These are phyloP conservation scores for Nesidiocoris tenuis DNA, from an alignment of 2,888 invertebrate genomes.

Conservation along the genomic window DNA sequence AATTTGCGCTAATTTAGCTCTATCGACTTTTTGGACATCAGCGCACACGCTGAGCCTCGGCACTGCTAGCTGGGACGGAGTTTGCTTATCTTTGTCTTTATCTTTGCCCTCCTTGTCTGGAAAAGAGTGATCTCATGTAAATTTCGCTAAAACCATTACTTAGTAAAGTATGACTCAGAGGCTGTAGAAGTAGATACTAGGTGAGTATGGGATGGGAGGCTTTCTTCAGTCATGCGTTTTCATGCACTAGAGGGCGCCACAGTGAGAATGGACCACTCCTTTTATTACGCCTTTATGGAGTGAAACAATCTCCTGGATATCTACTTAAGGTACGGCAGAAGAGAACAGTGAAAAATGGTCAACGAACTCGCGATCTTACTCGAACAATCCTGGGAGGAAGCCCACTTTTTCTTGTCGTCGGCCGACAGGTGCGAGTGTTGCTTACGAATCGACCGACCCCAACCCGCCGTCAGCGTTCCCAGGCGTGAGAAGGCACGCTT, in stretches of 20 bases:
- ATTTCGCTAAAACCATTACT: no score
- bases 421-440: conserved; percentile 77
- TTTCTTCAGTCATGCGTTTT: no score
- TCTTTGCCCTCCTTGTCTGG: conserved; percentile 78
- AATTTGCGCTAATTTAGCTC: conserved; percentile 86
- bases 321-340: no score
- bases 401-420: conserved; percentile 89
- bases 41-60: conserved; percentile 89
- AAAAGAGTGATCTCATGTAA: no score
- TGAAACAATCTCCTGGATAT: no score
- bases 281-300: no score
- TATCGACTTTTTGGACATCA: conserved; percentile 90
- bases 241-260: no score
- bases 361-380: conserved; percentile 61
- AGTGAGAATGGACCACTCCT: no score
- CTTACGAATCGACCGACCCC: conserved; percentile 84
- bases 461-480: conserved; percentile 85
- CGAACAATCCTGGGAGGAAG: conserved; percentile 88
- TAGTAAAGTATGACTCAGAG: no score
- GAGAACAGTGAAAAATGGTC: background rate
- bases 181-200: no score
- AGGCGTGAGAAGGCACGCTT: conserved; percentile 87
- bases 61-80: conserved; percentile 72
- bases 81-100: conserved; percentile 75
- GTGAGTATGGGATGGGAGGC: no score